Percentiles rank a stretch among this genome's conserved stretches.
These are phyloP conservation scores for Microchirus variegatus DNA, from an alignment of 2,797 vertebrate genomes.

Conservation along the genomic window DNA sequence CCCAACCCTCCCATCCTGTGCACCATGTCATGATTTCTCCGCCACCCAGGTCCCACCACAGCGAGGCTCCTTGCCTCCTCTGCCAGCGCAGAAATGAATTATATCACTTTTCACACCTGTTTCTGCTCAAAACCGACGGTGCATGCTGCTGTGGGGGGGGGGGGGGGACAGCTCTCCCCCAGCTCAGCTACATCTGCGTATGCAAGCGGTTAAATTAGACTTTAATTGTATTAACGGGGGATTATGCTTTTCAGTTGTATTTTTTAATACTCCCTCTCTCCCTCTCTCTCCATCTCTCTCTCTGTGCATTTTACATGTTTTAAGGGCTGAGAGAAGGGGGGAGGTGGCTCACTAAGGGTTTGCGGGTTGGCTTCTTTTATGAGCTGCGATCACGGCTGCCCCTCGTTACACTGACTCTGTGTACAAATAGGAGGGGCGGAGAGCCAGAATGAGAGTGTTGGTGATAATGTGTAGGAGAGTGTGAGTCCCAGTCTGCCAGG, in stretches of 20 bases:
- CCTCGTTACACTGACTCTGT: slow-evolving; percentile 89
- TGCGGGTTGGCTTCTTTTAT: slow-evolving; percentile 91
- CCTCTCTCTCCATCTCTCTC: slow-evolving; percentile 72
- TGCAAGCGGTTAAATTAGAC: slow-evolving; percentile 93
- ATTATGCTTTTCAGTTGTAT: slow-evolving; percentile 95
- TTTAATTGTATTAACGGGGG: slow-evolving; percentile 96
- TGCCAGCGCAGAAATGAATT: slow-evolving; percentile 88
- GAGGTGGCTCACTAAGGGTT: slow-evolving; percentile 78
- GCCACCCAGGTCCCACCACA: slow-evolving; percentile 51
- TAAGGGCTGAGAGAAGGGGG: slow-evolving; percentile 66
- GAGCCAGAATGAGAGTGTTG: slow-evolving; percentile 79
- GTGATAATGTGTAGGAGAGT: slow-evolving; percentile 69
- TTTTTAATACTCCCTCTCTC: slow-evolving; percentile 77
- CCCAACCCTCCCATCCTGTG: slow-evolving; percentile 9
- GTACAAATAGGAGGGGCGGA: slow-evolving; percentile 96
- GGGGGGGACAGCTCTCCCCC: slow-evolving; percentile 77
- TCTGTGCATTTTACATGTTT: slow-evolving; percentile 79
- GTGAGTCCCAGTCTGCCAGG: slow-evolving; percentile 76
- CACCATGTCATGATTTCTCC: slow-evolving; percentile 43
- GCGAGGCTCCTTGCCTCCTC: slow-evolving; percentile 55
- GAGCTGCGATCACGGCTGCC: slow-evolving; percentile 93
- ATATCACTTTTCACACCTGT: slow-evolving; percentile 93
- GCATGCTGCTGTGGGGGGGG: slow-evolving; percentile 59
- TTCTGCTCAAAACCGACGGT: slow-evolving; percentile 85
- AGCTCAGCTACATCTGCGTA: slow-evolving; percentile 92